phyloP scores from a whole-genome alignment of 2,888 invertebrate species.

The Coenonympha arcania region DNA sequence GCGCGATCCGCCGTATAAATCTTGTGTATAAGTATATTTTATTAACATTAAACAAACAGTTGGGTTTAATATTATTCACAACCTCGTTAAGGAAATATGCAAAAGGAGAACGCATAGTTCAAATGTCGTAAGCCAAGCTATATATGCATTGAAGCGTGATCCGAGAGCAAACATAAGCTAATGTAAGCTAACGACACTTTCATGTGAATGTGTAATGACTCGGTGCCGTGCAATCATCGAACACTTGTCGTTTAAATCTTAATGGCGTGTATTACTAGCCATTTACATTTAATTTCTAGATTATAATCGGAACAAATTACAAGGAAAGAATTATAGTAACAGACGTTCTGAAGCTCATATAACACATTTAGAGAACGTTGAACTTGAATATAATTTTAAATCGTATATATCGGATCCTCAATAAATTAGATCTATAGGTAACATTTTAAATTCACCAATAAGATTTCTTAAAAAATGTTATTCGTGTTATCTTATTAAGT shows the following conservation, averaged over 20 bases:
- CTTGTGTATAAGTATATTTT: too few species aligned
- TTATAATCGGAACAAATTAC: background rate
- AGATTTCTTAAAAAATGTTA: too few species aligned
- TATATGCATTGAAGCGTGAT: conserved; percentile 13
- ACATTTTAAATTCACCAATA: too few species aligned
- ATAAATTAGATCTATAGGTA: too few species aligned
- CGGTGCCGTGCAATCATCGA: conserved; percentile 3
- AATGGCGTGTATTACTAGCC: conserved; percentile 6
- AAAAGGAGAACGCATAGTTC: conserved; percentile 23
- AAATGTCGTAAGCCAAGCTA: conserved; percentile 20
- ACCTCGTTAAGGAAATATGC: conserved; percentile 16
- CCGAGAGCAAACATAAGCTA: conserved; percentile 12
- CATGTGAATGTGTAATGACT: conserved; percentile 18
- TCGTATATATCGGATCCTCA: background rate
- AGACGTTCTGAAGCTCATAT: background rate
- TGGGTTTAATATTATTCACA: too few species aligned
- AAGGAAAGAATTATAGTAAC: background rate
- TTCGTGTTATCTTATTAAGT: too few species aligned
- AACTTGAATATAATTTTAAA: background rate
- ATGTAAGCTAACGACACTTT: conserved; percentile 23
- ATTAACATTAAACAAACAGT: too few species aligned
- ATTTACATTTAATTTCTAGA: conserved; percentile 6
- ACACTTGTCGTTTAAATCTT: background rate
- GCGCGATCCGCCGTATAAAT: too few species aligned
- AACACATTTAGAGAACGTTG: background rate